Conservation (phyloP, 1,140 invertebrate genomes). For the Euborellia annulipes region DNA sequence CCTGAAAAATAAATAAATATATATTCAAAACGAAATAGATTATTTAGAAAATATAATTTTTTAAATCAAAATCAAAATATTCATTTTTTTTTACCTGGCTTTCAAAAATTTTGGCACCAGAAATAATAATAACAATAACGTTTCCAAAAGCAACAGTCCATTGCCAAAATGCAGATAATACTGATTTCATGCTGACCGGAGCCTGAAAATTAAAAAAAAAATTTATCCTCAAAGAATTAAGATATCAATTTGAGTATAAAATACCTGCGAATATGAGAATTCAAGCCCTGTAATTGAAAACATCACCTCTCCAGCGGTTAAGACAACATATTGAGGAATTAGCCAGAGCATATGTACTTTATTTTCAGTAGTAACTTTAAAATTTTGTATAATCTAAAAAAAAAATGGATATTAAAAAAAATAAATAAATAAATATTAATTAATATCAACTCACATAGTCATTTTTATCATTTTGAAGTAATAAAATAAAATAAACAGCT, state of each 20-base stretch:
- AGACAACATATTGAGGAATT: slow-evolving; percentile 71
- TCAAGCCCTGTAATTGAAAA: slow-evolving; percentile 84
- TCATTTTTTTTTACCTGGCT: slow-evolving; percentile 36
- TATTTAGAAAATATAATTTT: neutral
- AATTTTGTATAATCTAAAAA: neutral
- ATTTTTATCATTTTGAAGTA: slow-evolving; percentile 6
- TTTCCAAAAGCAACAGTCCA: slow-evolving; percentile 84
- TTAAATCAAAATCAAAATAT: neutral
- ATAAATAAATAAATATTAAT: too few species aligned
- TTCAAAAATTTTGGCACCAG: slow-evolving; percentile 45
- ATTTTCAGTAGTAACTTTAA: slow-evolving; percentile 38
- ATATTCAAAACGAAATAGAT: neutral
- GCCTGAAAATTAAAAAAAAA: slow-evolving; percentile 42
- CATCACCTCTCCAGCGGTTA: slow-evolving; percentile 73
- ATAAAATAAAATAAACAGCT: slow-evolving; percentile 18
- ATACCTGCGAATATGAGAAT: slow-evolving; percentile 65
- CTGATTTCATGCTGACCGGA: slow-evolving; percentile 80
- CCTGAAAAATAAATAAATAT: slow-evolving; percentile 36
- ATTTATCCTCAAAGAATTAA: too few species aligned
- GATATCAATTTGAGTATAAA: neutral
- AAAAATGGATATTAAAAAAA: neutral
- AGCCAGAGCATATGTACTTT: slow-evolving; percentile 66
- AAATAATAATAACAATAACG: slow-evolving; percentile 73
- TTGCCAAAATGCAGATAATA: slow-evolving; percentile 78
- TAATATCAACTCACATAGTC: slow-evolving; percentile 1